These are phyloP conservation scores for Lepus townsendii DNA, from an alignment of 2,797 vertebrate species.

Conservation along the genomic window DNA sequence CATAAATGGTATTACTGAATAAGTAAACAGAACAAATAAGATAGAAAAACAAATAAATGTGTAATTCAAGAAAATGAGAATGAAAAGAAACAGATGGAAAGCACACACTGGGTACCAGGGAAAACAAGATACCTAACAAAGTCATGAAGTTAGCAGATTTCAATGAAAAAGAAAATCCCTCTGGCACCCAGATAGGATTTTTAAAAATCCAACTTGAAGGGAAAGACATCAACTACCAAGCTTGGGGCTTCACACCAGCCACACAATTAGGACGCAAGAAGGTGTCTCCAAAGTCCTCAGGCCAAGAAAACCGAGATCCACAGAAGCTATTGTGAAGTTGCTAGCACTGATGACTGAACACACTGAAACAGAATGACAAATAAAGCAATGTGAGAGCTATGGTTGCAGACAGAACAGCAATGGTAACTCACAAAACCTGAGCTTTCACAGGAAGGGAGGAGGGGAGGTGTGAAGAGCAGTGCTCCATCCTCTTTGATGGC, in stretches of 20 bases:
- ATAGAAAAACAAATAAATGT: background rate
- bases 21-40: background rate
- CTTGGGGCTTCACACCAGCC: background rate
- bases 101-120: background rate
- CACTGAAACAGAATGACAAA: background rate
- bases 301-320: background rate
- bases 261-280: background rate
- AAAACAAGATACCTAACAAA: background rate
- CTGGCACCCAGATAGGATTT: background rate
- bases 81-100: background rate
- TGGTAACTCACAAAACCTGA: background rate
- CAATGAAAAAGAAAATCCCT: background rate
- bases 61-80: conserved; percentile 7
- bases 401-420: background rate
- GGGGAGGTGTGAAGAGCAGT: accelerated
- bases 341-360: background rate
- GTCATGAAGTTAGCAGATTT: background rate
- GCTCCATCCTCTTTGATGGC: background rate
- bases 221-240: background rate
- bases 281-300: background rate
- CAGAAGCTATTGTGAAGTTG: background rate
- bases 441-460: background rate
- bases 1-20: background rate
- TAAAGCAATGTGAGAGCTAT: background rate
- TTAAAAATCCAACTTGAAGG: background rate